Conservation (phyloP, 2,797 vertebrate genomes). For the Siniperca scherzeri region DNA sequence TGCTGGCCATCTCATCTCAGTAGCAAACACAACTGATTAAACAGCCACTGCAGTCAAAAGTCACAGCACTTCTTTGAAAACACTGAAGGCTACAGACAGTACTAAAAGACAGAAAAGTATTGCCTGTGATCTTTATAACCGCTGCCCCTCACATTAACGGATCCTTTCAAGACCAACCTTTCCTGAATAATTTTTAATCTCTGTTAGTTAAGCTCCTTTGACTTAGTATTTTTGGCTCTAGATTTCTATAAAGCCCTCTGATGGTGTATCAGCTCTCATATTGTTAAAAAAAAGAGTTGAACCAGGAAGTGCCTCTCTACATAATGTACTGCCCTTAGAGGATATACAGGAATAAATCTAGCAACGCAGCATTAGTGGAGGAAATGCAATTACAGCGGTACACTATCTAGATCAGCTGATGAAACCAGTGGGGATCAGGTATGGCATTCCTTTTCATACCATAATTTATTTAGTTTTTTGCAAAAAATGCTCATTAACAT, state of each 20-base stretch:
- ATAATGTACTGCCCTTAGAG: not conserved
- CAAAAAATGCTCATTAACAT: slow-evolving; percentile 1
- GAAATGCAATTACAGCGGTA: not conserved
- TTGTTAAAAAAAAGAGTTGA: not conserved
- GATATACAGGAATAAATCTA: not conserved
- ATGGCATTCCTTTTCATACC: not conserved
- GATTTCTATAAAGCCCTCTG: not conserved
- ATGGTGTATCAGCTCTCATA: slow-evolving; percentile 1
- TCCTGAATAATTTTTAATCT: not conserved
- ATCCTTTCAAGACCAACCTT: not conserved
- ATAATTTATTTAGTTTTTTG: not conserved
- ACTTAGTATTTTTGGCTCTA: not conserved
- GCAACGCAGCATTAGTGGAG: not conserved
- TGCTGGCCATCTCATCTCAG: slow-evolving; percentile 59
- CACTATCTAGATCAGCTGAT: not conserved
- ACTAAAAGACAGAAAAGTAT: not conserved
- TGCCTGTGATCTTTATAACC: slow-evolving; percentile 3
- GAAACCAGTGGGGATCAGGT: not conserved
- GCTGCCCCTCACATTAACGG: not conserved
- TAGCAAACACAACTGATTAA: slow-evolving; percentile 64
- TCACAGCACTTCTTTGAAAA: slow-evolving; percentile 29
- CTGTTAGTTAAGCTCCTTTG: not conserved
- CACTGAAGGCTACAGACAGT: not conserved
- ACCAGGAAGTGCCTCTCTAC: not conserved
- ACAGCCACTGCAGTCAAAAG: slow-evolving; percentile 35